Conservation (phyloP, 2,113 vertebrate genomes). For the Copsychus sechellarum region DNA sequence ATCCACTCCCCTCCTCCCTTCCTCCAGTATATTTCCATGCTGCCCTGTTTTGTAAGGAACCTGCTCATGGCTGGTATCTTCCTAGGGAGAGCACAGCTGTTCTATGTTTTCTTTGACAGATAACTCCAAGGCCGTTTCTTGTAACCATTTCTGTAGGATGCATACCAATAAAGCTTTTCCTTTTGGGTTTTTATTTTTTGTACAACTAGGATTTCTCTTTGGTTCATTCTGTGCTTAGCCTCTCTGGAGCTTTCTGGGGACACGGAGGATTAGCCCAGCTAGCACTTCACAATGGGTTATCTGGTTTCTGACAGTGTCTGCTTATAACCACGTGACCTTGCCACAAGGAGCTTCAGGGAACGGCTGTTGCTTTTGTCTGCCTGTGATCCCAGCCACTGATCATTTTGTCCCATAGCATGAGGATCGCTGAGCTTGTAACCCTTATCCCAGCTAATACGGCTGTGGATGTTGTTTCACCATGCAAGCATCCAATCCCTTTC, state of each 20-base stretch:
- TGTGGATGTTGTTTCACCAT: slow-evolving; percentile 49
- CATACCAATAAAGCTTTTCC: slow-evolving; percentile 69
- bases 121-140: slow-evolving; percentile 56
- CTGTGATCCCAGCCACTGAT: slow-evolving; percentile 48
- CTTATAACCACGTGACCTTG: slow-evolving; percentile 27
- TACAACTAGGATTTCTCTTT: slow-evolving; percentile 11
- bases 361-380: slow-evolving; percentile 21
- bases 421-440: slow-evolving; percentile 61
- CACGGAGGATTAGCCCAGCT: not conserved
- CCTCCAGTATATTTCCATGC: not conserved
- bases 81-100: slow-evolving; percentile 2
- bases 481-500: slow-evolving; percentile 55
- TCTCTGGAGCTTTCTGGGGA: slow-evolving; percentile 24
- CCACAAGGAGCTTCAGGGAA: slow-evolving; percentile 42
- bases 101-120: slow-evolving; percentile 12
- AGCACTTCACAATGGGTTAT: slow-evolving; percentile 39
- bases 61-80: not conserved
- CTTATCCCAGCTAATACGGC: slow-evolving; percentile 6
- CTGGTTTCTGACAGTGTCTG: slow-evolving; percentile 27
- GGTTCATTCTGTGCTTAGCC: not conserved
- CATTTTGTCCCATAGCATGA: not conserved
- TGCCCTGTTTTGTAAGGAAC: not conserved
- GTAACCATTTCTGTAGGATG: slow-evolving; percentile 31
- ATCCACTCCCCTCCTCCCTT: not conserved
- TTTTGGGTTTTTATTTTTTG: not conserved